Conservation (phyloP, 2,113 vertebrate genomes). For the Columba livia region DNA sequence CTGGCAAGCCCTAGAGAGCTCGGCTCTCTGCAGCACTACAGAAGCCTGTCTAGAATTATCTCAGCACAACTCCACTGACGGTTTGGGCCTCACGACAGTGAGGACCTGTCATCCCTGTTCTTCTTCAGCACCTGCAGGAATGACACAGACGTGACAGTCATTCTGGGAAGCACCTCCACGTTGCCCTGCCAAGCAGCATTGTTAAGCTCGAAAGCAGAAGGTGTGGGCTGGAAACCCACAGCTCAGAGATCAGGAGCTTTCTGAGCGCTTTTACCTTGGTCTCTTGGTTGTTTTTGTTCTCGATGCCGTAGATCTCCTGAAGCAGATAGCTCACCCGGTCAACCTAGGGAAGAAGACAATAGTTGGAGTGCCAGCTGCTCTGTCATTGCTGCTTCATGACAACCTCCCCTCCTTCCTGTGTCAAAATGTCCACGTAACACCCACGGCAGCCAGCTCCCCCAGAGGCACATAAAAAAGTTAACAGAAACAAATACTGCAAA, state of each 20-base stretch:
- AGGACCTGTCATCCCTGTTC: background rate
- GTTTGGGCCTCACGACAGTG: background rate
- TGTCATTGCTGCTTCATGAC: background rate
- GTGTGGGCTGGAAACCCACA: background rate
- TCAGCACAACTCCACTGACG: background rate
- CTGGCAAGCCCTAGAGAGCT: background rate
- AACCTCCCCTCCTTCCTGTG: background rate
- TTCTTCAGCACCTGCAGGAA: background rate
- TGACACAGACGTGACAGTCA: background rate
- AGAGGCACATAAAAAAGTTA: fast-evolving
- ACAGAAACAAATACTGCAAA: background rate
- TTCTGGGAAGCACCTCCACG: background rate
- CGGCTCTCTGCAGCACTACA: background rate
- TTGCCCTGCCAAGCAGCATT: background rate
- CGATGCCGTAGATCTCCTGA: constrained; percentile 98
- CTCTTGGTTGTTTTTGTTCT: constrained; percentile 99
- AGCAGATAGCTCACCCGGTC: constrained; percentile 97
- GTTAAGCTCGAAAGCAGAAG: background rate
- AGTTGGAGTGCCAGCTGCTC: background rate
- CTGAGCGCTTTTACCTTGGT: constrained; percentile 84
- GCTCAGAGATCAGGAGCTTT: background rate
- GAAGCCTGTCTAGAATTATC: background rate
- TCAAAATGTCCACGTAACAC: background rate
- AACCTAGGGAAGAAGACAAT: constrained; percentile 77
- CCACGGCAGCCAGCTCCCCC: background rate